phyloP scores from a whole-genome alignment of 2,888 invertebrate genomes.

The Trachelus tabidus region DNA sequence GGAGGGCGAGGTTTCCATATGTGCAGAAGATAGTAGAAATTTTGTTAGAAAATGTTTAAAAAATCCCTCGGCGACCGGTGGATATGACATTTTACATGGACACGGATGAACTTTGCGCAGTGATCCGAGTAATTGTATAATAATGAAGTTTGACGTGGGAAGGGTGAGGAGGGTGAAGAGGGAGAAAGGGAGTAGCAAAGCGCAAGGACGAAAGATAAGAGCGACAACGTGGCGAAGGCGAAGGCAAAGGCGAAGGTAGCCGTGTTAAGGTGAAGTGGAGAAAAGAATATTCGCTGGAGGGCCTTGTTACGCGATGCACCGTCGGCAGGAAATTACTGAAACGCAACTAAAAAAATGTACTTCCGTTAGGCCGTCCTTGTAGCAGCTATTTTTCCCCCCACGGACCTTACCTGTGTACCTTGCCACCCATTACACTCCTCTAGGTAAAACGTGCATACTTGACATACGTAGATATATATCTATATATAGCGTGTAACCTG shows the following conservation, averaged over 20 bases:
- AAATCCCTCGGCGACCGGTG: too few relatives aligned
- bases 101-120: too few relatives aligned
- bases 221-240: not conserved
- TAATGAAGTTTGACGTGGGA: too few relatives aligned
- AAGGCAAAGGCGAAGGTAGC: not conserved
- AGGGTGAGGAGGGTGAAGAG: too few relatives aligned
- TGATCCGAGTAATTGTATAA: too few relatives aligned
- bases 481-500: not conserved
- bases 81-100: too few relatives aligned
- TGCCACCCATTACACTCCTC: not conserved
- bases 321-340: constrained; percentile 32
- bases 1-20: too few relatives aligned
- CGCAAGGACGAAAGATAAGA: constrained; percentile 2
- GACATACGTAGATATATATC: not conserved
- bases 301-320: not conserved
- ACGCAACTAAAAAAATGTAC: constrained; percentile 24
- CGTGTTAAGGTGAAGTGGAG: not conserved
- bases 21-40: too few relatives aligned
- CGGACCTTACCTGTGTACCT: constrained; percentile 23
- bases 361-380: constrained; percentile 26
- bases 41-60: too few relatives aligned
- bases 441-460: too few relatives aligned
- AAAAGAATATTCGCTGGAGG: not conserved
- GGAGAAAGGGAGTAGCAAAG: not conserved
- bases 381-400: constrained; percentile 30